Evolutionary conservation across 2,113 vertebrate species (phyloP).

Genomic region (Phalacrocorax aristotelis): DNA sequence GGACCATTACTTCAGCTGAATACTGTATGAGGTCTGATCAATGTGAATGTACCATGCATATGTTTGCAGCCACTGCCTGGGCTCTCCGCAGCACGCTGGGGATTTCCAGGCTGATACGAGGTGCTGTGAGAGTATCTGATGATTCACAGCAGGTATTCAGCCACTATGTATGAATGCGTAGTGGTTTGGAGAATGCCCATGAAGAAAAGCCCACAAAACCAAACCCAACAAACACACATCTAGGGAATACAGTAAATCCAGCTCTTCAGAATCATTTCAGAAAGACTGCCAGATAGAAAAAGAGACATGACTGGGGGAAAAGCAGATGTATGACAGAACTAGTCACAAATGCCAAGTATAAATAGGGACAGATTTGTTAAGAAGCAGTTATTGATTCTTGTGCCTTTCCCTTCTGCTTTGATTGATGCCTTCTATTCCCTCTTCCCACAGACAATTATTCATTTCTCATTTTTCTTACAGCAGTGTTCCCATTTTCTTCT

Average conservation of each 20-base stretch:
- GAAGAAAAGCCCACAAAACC: neutral
- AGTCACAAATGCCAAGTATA: neutral
- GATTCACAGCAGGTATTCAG: neutral
- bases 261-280: neutral
- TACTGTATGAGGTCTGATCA: neutral
- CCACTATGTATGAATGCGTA: neutral
- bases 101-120: neutral
- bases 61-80: neutral
- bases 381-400: constrained; percentile 4
- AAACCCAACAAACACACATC: neutral
- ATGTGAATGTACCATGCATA: neutral
- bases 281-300: neutral
- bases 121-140: neutral
- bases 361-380: neutral
- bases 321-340: neutral
- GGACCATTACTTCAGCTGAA: neutral
- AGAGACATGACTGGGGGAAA: neutral
- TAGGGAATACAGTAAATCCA: neutral
- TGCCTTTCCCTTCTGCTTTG: neutral
- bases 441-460: neutral
- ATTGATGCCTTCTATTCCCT: neutral
- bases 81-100: neutral
- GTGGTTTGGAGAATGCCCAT: neutral
- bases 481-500: neutral
- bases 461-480: neutral